Evolutionary conservation across 2,888 invertebrate species (phyloP), one percentile per base, ranked within the genome.

Genomic region (Latrodectus elegans): DNA sequence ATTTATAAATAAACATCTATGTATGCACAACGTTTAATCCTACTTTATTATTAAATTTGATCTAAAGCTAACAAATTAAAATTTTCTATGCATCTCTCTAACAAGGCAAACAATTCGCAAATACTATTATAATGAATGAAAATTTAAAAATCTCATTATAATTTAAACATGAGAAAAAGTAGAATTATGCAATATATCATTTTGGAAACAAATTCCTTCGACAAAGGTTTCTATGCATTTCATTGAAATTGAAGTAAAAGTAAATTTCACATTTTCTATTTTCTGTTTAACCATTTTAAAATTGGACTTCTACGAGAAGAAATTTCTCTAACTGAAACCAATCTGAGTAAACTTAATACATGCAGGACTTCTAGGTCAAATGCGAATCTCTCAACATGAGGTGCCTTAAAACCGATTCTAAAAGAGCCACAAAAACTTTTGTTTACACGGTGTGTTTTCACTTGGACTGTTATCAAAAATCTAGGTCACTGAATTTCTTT

Each of bases 401-500:
- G 67, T 68, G 70, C 9, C 26, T 14, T 15, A 65, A n/a, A 38
- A 52, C 12, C 49, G 70, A 70, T 75, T 81, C 22, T 38, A 73
- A 70, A 67, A 67, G 51, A 82, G 75, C 82, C 82, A 82, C 82
- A 82, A 82, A 80, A 75, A 87, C 81, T 87, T 87, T 73, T 87
- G 86, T 87, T 87, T 87, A 87, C 86, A 87, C 72, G 81, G 77
- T 68, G 71, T 81, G 81, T 82, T 87, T 81, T 87, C 81, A 87
- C 86, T 87, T 68, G 81, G 81, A 81, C 73, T 74, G 81, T 67
- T 72, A 87, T 82, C 76, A 87, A 87, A 60, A 87, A 87, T 87
- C 81, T 87, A 77, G 86, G 86, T 87, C 86, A 87, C 81, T 87
- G 86, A 82, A 81, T 87, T 87, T 77, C 80, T 81, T 81, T 72